phyloP scores from a whole-genome alignment of 2,888 invertebrate genomes.

The Drosophila monieri region DNA sequence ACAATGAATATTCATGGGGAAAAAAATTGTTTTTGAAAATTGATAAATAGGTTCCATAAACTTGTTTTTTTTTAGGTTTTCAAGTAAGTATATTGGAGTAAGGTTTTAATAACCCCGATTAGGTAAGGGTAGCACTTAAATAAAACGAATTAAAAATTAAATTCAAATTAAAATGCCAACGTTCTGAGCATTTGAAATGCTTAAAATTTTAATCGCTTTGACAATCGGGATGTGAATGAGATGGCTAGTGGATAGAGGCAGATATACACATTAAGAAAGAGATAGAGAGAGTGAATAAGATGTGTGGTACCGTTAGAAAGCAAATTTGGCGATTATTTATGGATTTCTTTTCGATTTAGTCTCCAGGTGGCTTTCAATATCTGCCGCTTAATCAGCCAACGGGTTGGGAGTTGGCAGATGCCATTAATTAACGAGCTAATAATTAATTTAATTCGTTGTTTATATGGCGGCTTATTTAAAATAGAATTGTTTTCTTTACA shows the following conservation, averaged over 20 bases:
- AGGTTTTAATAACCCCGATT: not conserved
- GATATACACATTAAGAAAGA: not conserved
- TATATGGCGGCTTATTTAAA: conserved; percentile 52
- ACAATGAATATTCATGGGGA: conserved; percentile 26
- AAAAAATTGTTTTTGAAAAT: not conserved
- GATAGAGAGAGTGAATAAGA: not conserved
- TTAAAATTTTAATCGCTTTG: conserved; percentile 34
- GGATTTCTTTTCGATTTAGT: conserved; percentile 6
- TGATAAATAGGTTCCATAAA: conserved; percentile 7
- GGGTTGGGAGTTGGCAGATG: conserved; percentile 13
- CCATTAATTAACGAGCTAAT: conserved; percentile 58
- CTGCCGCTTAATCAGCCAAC: conserved; percentile 46
- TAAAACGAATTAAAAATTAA: conserved; percentile 33
- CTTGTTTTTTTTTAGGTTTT: not conserved
- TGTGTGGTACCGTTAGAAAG: conserved; percentile 20
- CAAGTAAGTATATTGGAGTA: not conserved
- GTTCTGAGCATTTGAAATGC: conserved; percentile 31
- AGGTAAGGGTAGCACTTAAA: conserved; percentile 15
- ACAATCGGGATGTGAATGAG: conserved; percentile 17
- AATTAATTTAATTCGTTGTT: conserved; percentile 59
- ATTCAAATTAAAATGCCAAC: conserved; percentile 55
- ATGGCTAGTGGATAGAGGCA: not conserved
- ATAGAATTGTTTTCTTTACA: conserved; percentile 51
- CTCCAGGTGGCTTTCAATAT: conserved; percentile 20
- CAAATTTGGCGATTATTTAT: conserved; percentile 33